phyloP scores from a whole-genome alignment of 30 jellyfish, hydroid and myxozoan species.

The Cassiopea andromeda region DNA sequence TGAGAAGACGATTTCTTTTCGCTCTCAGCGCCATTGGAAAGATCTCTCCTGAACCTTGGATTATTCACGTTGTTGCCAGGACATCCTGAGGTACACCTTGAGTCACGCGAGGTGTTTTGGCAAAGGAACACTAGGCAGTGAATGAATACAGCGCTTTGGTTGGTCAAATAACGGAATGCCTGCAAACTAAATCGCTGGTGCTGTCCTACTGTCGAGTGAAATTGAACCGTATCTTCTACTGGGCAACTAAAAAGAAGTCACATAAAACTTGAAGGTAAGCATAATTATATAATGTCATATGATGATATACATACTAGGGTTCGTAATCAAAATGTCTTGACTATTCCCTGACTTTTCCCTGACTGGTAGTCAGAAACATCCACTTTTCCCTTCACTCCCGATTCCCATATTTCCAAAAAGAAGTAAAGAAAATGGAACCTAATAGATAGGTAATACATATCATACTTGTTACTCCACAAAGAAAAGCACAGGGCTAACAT shows the following conservation, averaged over 20 bases:
- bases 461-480: no score
- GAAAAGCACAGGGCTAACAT: no score
- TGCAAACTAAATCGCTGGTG: conserved; percentile 28
- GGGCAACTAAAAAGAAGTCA: conserved; percentile 38
- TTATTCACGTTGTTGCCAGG: conserved; percentile 53
- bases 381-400: no score
- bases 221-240: conserved; percentile 31
- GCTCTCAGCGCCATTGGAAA: neutral
- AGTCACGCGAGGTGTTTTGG: conserved; percentile 45
- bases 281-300: no score
- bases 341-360: no score
- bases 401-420: no score
- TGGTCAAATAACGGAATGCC: conserved; percentile 42
- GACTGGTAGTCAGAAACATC: no score
- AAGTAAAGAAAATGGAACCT: no score
- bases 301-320: no score
- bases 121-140: conserved; percentile 61
- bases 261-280: no score
- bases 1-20: neutral
- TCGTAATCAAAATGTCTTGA: no score
- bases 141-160: conserved; percentile 16
- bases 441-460: no score
- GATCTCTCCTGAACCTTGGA: conserved; percentile 25
- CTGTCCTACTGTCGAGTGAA: neutral
- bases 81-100: conserved; percentile 55